phyloP scores from a whole-genome alignment of 2,888 invertebrate species.

The Clunio marinus region DNA sequence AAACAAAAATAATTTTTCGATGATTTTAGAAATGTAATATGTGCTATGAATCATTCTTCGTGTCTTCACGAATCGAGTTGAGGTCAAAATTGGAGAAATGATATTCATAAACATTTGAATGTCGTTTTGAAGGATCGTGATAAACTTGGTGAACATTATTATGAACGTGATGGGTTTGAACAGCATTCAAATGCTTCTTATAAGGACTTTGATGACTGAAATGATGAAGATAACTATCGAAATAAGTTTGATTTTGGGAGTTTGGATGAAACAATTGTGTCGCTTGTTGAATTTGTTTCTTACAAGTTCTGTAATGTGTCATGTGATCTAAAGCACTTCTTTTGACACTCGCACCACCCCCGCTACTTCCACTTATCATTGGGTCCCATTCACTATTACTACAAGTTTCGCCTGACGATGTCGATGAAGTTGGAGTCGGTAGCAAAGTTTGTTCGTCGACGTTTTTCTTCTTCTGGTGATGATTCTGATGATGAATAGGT shows the following conservation, averaged over 20 bases:
- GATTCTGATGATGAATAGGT: background rate
- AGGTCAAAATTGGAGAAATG: conserved; percentile 51
- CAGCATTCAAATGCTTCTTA: conserved; percentile 23
- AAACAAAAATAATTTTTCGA: too few species aligned
- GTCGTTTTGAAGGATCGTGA: conserved; percentile 51
- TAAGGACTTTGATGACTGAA: conserved; percentile 21
- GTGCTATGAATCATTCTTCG: conserved; percentile 53
- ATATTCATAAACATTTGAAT: conserved; percentile 52
- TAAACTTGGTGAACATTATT: conserved; percentile 51
- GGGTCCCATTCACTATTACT: conserved; percentile 37
- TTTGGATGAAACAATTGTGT: conserved; percentile 15
- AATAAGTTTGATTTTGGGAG: conserved; percentile 8
- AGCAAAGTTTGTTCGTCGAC: conserved; percentile 14
- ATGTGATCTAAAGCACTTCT: conserved; percentile 28
- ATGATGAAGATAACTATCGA: conserved; percentile 29
- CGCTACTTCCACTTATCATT: too few species aligned
- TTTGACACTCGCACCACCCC: background rate
- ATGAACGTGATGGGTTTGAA: conserved; percentile 20
- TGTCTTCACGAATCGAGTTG: conserved; percentile 52
- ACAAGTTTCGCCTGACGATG: conserved; percentile 17
- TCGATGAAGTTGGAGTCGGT: conserved; percentile 31
- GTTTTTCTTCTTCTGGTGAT: too few species aligned
- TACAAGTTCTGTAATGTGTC: conserved; percentile 27
- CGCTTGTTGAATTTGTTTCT: conserved; percentile 26
- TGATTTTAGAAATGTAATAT: conserved; percentile 41